phyloP scores from a whole-genome alignment of 2,888 invertebrate genomes.

The Ephialtes manifestator region DNA sequence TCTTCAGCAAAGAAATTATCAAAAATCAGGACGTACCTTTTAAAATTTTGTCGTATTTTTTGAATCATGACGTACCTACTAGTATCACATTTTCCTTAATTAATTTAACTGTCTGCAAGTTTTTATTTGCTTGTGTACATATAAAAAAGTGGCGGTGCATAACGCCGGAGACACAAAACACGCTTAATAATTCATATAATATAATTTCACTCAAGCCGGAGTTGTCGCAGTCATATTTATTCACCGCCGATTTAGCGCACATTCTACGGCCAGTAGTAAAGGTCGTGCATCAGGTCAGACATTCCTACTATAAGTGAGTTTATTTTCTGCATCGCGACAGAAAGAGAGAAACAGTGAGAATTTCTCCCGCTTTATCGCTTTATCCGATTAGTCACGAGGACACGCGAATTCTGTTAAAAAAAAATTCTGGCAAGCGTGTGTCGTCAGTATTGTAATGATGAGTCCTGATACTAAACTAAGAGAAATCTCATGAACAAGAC shows the following conservation, averaged over 20 bases:
- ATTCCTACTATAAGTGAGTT: neutral
- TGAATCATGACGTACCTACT: no score
- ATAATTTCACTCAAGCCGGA: neutral
- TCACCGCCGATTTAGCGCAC: neutral
- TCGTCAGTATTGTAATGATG: conserved; percentile 51
- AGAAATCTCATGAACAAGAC: conserved; percentile 43
- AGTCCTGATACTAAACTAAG: conserved; percentile 29
- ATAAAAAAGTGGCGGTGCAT: no score
- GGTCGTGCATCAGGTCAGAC: conserved; percentile 36
- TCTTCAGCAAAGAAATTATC: neutral
- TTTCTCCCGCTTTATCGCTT: conserved; percentile 25
- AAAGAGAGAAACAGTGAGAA: conserved; percentile 8
- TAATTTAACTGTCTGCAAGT: no score
- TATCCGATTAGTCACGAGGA: conserved; percentile 24
- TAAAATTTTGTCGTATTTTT: no score
- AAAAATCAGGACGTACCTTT: no score
- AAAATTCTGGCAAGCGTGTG: conserved; percentile 14
- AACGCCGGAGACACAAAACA: no score
- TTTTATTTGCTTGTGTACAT: no score
- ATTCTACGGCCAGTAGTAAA: conserved; percentile 6
- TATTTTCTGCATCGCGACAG: conserved; percentile 12
- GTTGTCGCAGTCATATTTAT: neutral
- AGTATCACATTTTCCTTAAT: no score
- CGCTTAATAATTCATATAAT: neutral
- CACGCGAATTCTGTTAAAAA: conserved; percentile 1